Evolutionary conservation across 2,888 invertebrate species (phyloP).

Genomic region (Aleiodes alternator): DNA sequence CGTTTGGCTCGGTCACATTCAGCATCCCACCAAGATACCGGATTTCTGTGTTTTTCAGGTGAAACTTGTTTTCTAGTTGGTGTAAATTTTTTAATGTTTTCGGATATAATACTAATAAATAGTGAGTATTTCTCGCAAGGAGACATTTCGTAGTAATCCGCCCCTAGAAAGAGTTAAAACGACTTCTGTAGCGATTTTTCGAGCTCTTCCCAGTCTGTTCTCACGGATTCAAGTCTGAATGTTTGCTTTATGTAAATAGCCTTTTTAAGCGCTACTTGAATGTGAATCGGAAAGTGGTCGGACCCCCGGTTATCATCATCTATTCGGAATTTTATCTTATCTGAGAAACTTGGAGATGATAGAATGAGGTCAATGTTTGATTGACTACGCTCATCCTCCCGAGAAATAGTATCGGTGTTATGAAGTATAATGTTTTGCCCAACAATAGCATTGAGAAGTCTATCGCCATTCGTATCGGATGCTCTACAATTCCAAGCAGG

Average conservation of each 20-base stretch:
- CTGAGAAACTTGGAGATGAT: not conserved
- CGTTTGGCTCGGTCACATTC: not conserved
- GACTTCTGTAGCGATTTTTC: too few relatives aligned
- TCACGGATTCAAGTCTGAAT: too few relatives aligned
- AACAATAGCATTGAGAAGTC: not conserved
- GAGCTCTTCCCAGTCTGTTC: too few relatives aligned
- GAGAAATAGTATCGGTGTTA: not conserved
- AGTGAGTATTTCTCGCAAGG: not conserved
- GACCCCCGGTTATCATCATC: not conserved
- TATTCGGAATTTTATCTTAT: not conserved
- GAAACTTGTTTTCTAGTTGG: not conserved
- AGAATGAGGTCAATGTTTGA: constrained; percentile 6
- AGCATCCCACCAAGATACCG: constrained; percentile 4
- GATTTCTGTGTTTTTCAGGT: not conserved
- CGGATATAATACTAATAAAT: not conserved
- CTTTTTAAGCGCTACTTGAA: too few relatives aligned
- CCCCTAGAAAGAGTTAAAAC: too few relatives aligned
- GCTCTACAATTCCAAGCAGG: not conserved
- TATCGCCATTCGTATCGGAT: not conserved
- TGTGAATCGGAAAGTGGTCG: not conserved
- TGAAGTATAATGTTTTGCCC: not conserved
- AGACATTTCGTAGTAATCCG: not conserved
- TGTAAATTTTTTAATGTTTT: not conserved
- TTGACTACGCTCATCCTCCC: not conserved
- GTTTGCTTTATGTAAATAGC: too few relatives aligned